Evolutionary conservation across 2,888 invertebrate species (phyloP).

Genomic region (Xestoiulus laeticollis): DNA sequence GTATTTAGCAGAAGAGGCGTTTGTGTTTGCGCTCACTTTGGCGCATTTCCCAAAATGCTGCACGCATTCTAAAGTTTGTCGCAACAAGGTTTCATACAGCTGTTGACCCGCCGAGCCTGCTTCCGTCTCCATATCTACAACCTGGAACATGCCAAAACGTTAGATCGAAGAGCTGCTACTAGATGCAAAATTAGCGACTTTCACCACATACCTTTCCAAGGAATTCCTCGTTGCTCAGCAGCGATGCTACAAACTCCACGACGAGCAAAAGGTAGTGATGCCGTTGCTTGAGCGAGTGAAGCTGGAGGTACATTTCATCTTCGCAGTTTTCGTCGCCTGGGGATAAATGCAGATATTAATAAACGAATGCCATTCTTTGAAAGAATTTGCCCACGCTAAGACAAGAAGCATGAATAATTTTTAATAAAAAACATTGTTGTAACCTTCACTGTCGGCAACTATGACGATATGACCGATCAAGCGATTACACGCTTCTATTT

Average conservation of each 20-base stretch:
- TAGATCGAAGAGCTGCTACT: background rate
- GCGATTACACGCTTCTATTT: background rate
- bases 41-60: background rate
- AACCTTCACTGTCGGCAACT: background rate
- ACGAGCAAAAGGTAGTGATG: slow-evolving; percentile 85
- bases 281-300: slow-evolving; percentile 77
- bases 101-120: background rate
- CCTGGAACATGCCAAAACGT: background rate
- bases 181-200: background rate
- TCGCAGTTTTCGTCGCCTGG: slow-evolving; percentile 30
- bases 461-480: background rate
- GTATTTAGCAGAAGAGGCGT: slow-evolving; percentile 70
- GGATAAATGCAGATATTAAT: background rate
- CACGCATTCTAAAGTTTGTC: slow-evolving; percentile 2
- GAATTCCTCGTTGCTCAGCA: slow-evolving; percentile 71
- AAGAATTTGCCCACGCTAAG: too few relatives aligned
- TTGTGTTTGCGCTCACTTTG: background rate
- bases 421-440: too few relatives aligned
- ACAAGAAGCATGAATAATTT: too few relatives aligned
- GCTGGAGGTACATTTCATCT: slow-evolving; percentile 66
- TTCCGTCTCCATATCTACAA: background rate
- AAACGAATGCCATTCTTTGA: too few relatives aligned
- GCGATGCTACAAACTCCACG: slow-evolving; percentile 76
- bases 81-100: background rate
- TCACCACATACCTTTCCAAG: background rate